These are phyloP conservation scores for Danio aesculapii DNA, from an alignment of 2,797 vertebrate genomes.

Conservation along the genomic window DNA sequence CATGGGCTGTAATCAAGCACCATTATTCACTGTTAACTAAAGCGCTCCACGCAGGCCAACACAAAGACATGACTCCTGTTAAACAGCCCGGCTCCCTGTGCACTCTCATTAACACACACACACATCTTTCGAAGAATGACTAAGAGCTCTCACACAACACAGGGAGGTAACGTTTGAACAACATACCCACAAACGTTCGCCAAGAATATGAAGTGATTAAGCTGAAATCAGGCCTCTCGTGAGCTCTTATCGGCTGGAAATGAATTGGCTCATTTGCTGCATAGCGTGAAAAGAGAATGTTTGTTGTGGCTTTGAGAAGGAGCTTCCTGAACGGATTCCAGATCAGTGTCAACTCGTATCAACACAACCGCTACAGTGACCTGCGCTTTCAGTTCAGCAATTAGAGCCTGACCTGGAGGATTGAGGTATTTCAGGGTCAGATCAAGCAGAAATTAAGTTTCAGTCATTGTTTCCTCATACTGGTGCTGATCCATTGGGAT, in stretches of 20 bases:
- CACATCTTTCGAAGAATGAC: constrained; percentile 40
- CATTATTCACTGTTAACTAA: constrained; percentile 80
- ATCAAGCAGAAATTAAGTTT: too few species aligned
- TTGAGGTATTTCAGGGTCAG: too few species aligned
- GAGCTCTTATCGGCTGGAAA: constrained; percentile 49
- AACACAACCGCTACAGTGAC: not conserved
- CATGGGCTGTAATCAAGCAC: constrained; percentile 80
- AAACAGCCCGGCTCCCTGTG: constrained; percentile 58
- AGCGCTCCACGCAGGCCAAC: constrained; percentile 69
- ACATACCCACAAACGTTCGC: constrained; percentile 39
- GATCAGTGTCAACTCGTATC: constrained; percentile 25
- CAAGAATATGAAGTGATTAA: constrained; percentile 53
- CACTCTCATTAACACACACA: constrained; percentile 49
- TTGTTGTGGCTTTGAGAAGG: constrained; percentile 29
- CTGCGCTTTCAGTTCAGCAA: not conserved
- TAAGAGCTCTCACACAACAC: constrained; percentile 41
- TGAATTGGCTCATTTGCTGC: constrained; percentile 47
- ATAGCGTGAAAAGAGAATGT: constrained; percentile 40
- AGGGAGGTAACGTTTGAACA: constrained; percentile 40
- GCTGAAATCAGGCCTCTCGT: constrained; percentile 45
- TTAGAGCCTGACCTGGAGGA: not conserved
- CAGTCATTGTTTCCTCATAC: too few species aligned
- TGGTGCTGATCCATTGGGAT: too few species aligned
- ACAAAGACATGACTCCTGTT: constrained; percentile 70
- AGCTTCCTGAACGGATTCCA: constrained; percentile 48